Base-by-base conservation (phyloP, 2,888 invertebrate species). In the Ferrisia virgata region DNA sequence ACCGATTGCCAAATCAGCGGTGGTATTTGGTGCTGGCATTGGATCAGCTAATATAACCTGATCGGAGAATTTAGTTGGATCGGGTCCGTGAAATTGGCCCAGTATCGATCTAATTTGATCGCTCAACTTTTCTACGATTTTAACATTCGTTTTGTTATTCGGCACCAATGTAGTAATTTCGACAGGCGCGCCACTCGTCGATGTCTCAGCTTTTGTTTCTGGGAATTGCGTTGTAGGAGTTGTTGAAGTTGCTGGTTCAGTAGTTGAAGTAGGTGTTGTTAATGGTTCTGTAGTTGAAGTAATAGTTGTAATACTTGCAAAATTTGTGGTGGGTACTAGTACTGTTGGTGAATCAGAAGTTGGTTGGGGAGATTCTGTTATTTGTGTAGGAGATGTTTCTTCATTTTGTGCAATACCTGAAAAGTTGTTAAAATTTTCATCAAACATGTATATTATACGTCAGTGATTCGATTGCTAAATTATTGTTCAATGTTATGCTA, bases 21-120 rank as follows among this genome's bases (percentile, higher is more conserved):
- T 92, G 89, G 94, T 92, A 86, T 94, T 92, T 0, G 95, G 95
- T 31, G 96, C 92, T 0, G 91, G 89, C 90, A 95, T 92, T 0
- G 96, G 96, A 88, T 96, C 96, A 0, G 94, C 94, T 33, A 86
- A 83, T 82, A 96, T 91, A 0, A 93, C 92, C 0, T 92, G 93
- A 0, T 94, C 94, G 0, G 96, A 96, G 15, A 96, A 88, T 6
- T 95, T 95, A 4, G 94, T 90, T 0, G 95, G 95, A 88, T 95
- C 93, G 22, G 92, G 91, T 87, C 95, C 92, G 88, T 95, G 94
- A 88, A 93, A 96, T 88, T 96, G 95, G 85, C 94, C 93, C 58
- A 96, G 87, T 11, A 95, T 90, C 9, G 90, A 90, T 79, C 93
- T 89, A 69, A 96, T 91, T 87, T 93, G 92, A 85, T 94, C 92